Base-by-base conservation (phyloP, 2,888 invertebrate genomes). In the Caenorhabditis sp. region DNA sequence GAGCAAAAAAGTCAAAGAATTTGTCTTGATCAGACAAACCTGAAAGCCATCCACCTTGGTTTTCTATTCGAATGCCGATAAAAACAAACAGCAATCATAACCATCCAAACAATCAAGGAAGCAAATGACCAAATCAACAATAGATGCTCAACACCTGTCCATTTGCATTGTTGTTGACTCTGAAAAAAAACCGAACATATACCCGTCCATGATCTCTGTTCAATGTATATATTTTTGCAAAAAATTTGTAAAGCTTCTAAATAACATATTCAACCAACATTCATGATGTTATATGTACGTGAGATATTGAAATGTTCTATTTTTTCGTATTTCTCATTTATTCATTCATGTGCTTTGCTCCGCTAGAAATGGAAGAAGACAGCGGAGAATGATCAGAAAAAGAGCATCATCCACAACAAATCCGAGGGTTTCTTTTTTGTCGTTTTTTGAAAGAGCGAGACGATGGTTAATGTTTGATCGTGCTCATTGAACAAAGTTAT, bases 131-230 rank as follows among this genome's bases (percentile, higher is more conserved):
- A 81, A 5, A 76, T 69, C 14, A 81, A 49, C 6, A 81, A 58
- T 12, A 81, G 58, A 64, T 81, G 76, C 61, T 81, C 79, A 24
- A 81, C 62, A 4, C 77, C 75, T n/a, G 73, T 66, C 78, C 81
- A 81, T 27, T 64, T 58, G 58, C 76, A 79, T 49, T 63, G 59
- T 60, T 62, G 58, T 37, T 57, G 49, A n/a, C 66, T 51, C 68
- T 68, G 53, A 65, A 72, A 61, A 27, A n/a, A n/a, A n/a, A n/a
- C n/a, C n/a, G n/a, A n/a, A n/a, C n/a, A n/a, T n/a, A n/a, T n/a
- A n/a, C n/a, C n/a, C n/a, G n/a, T n/a, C n/a, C n/a, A n/a, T 43
- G 43, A 43, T 43, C 43, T 43, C 12, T 43, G 43, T 43, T 43
- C 43, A 31, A n/a, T 31, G 4, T 10, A 31, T 10, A 43, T 43